A percentile compares a stretch with the other conserved stretches of the same genome.
These are phyloP conservation scores for Uloborus plumipes DNA, from an alignment of 2,888 invertebrate genomes.

Conservation along the genomic window DNA sequence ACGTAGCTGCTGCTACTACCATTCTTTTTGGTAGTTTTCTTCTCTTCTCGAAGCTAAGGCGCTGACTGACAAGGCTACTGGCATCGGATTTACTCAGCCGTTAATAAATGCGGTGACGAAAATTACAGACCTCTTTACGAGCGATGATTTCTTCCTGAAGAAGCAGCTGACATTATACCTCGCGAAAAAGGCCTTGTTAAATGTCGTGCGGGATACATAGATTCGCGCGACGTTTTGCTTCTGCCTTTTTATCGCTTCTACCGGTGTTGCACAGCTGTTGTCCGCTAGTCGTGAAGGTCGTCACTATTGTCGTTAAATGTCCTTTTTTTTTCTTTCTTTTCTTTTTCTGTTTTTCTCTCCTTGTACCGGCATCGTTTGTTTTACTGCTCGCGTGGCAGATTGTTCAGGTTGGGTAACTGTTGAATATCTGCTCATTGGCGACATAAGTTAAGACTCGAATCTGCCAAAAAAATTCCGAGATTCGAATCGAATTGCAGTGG, in stretches of 20 bases:
- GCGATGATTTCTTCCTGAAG: conserved; percentile 1
- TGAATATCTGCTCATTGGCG: too few species aligned
- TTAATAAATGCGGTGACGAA: conserved; percentile 26
- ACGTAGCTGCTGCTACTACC: too few species aligned
- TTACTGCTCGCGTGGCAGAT: conserved; percentile 2
- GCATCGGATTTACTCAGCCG: conserved; percentile 19
- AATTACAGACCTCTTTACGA: conserved; percentile 5
- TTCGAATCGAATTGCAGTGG: too few species aligned
- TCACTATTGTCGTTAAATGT: conserved; percentile 23
- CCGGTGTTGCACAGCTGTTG: conserved; percentile 24
- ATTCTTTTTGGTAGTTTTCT: too few species aligned
- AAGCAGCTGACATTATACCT: conserved; percentile 18
- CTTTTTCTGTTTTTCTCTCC: background rate
- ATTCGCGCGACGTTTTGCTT: conserved; percentile 13
- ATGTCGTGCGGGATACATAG: background rate
- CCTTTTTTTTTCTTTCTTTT: background rate
- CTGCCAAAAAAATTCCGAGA: too few species aligned
- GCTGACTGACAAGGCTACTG: too few species aligned
- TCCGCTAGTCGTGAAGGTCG: conserved; percentile 29
- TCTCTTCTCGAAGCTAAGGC: too few species aligned
- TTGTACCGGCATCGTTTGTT: too few species aligned
- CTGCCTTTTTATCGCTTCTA: conserved; percentile 27
- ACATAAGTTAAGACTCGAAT: too few species aligned
- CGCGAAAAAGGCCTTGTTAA: conserved; percentile 6
- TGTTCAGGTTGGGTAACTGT: conserved; percentile 8